A percentile compares a stretch with the other conserved stretches of the same genome.
Conservation (phyloP, 2,113 vertebrate genomes). For the Nothoprocta perdicaria region DNA sequence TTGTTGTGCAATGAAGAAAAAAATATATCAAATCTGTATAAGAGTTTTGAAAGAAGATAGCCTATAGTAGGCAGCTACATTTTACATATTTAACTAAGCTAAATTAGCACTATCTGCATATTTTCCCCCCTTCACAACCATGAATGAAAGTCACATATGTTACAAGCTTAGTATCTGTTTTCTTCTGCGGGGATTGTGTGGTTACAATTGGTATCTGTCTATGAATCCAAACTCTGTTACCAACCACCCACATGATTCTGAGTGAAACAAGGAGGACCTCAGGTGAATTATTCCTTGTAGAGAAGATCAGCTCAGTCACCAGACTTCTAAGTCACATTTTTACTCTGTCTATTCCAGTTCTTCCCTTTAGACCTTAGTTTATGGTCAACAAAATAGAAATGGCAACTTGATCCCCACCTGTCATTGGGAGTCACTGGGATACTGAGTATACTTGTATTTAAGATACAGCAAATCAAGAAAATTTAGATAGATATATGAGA, state of each 20-base stretch:
- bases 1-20: neutral
- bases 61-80: neutral
- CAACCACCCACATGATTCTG: neutral
- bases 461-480: neutral
- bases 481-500: neutral
- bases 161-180: neutral
- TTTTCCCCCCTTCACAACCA: neutral
- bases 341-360: neutral
- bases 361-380: neutral
- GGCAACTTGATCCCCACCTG: neutral
- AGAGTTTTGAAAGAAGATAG: neutral
- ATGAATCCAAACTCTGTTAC: neutral
- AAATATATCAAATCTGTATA: neutral
- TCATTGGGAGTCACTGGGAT: neutral
- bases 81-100: neutral
- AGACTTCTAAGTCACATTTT: neutral
- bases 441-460: neutral
- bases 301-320: neutral
- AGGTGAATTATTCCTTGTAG: neutral
- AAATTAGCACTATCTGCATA: neutral
- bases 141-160: neutral
- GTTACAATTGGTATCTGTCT: neutral
- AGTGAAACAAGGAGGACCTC: neutral
- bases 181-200: neutral
- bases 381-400: neutral